Percentiles rank a stretch among this genome's conserved stretches.
These are phyloP conservation scores for Oreochromis mossambicus DNA, from an alignment of 2,797 vertebrate species.

Conservation along the genomic window DNA sequence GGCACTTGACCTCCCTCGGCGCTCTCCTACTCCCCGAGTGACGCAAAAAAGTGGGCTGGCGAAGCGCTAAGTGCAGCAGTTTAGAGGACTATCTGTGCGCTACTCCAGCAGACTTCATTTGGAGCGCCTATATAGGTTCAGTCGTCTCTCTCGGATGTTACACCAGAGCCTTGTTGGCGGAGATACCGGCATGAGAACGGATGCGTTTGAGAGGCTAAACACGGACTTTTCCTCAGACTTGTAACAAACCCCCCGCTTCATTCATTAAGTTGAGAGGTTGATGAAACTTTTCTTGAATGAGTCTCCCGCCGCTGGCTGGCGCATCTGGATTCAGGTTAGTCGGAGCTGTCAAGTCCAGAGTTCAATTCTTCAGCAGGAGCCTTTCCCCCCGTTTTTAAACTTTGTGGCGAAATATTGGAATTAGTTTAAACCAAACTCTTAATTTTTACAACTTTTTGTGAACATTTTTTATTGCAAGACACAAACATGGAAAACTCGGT, in stretches of 20 bases:
- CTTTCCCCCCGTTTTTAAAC: neutral
- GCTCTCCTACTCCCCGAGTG: slow-evolving; percentile 65
- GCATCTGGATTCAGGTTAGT: slow-evolving; percentile 57
- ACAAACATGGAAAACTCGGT: slow-evolving; percentile 67
- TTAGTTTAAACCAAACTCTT: neutral
- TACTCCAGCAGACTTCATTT: slow-evolving; percentile 56
- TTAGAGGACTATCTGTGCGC: slow-evolving; percentile 67
- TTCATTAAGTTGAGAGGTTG: slow-evolving; percentile 42
- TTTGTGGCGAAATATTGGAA: slow-evolving; percentile 48
- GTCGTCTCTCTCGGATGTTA: slow-evolving; percentile 51
- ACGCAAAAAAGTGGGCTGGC: slow-evolving; percentile 81
- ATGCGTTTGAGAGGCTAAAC: slow-evolving; percentile 23
- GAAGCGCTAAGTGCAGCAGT: slow-evolving; percentile 70
- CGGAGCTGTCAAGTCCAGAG: slow-evolving; percentile 51
- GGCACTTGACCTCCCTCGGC: slow-evolving; percentile 71
- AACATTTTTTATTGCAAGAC: neutral
- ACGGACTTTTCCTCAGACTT: slow-evolving; percentile 38
- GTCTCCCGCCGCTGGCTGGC: slow-evolving; percentile 51
- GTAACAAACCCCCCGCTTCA: slow-evolving; percentile 17
- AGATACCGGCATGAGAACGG: slow-evolving; percentile 42
- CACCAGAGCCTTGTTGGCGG: slow-evolving; percentile 21
- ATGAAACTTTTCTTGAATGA: slow-evolving; percentile 68
- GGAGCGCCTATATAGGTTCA: slow-evolving; percentile 32
- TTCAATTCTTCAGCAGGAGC: slow-evolving; percentile 28
- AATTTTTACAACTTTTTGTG: neutral